Percentiles rank a stretch among this genome's conserved stretches.
phyloP scores from a whole-genome alignment of 2,797 vertebrate genomes.

The Cynodonichthys magdalenae region DNA sequence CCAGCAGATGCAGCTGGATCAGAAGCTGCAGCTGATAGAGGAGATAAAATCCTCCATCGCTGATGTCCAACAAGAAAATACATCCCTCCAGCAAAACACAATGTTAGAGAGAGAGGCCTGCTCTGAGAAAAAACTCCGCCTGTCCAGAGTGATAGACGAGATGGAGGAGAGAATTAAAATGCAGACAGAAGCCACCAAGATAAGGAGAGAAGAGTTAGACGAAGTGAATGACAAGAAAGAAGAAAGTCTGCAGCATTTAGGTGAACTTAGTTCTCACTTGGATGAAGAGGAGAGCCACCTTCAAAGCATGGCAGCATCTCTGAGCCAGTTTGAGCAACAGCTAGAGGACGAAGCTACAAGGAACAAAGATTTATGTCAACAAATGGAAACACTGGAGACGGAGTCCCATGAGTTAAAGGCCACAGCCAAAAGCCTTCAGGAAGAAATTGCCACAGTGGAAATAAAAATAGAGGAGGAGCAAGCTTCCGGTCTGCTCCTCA shows the following conservation, averaged over 20 bases:
- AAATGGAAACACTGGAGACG: constrained; percentile 42
- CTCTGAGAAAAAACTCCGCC: constrained; percentile 25
- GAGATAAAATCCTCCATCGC: constrained; percentile 50
- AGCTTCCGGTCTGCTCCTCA: constrained; percentile 7
- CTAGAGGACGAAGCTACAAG: constrained; percentile 43
- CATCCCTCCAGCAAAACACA: constrained; percentile 52
- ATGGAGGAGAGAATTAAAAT: not conserved
- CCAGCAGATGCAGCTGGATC: constrained; percentile 62
- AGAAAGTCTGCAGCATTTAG: constrained; percentile 15
- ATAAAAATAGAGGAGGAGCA: constrained; percentile 29
- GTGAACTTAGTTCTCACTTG: constrained; percentile 18
- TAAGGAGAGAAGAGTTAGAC: constrained; percentile 31
- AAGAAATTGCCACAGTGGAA: constrained; percentile 51
- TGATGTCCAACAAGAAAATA: not conserved
- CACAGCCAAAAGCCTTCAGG: constrained; percentile 31
- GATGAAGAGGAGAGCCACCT: constrained; percentile 46
- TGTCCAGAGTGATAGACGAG: constrained; percentile 47
- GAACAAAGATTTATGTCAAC: constrained; percentile 26
- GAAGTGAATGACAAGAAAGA: constrained; percentile 15
- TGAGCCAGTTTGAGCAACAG: constrained; percentile 35
- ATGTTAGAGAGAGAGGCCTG: constrained; percentile 58
- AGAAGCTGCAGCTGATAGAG: constrained; percentile 60
- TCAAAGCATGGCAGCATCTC: constrained; percentile 19
- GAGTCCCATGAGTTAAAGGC: constrained; percentile 37
- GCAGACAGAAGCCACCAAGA: constrained; percentile 33